A percentile compares a stretch with the other conserved stretches of the same genome.
Evolutionary conservation across 2,113 vertebrate species (phyloP).

Genomic region (Nibea coibor): DNA sequence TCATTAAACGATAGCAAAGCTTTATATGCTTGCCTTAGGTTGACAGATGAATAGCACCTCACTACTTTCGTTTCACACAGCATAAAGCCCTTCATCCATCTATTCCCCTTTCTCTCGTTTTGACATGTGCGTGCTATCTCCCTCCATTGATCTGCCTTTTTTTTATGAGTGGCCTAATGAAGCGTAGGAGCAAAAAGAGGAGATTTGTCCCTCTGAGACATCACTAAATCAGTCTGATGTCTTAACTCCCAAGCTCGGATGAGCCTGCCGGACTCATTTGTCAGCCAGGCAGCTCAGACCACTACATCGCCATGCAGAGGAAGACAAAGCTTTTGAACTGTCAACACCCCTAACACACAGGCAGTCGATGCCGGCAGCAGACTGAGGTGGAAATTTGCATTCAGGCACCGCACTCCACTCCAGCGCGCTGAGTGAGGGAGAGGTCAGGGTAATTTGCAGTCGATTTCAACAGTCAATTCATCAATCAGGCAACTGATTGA

Average conservation of each 20-base stretch:
- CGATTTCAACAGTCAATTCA: slow-evolving; percentile 64
- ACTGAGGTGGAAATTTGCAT: slow-evolving; percentile 63
- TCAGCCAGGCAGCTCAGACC: slow-evolving; percentile 48
- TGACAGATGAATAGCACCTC: slow-evolving; percentile 39
- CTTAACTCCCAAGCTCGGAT: slow-evolving; percentile 51
- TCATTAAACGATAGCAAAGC: slow-evolving; percentile 27
- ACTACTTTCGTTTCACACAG: slow-evolving; percentile 49
- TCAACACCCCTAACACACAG: slow-evolving; percentile 44
- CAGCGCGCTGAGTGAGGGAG: slow-evolving; percentile 52
- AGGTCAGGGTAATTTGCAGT: slow-evolving; percentile 69
- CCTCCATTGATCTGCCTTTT: slow-evolving; percentile 67
- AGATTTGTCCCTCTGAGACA: slow-evolving; percentile 62
- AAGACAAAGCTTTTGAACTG: slow-evolving; percentile 62
- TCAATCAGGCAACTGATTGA: slow-evolving; percentile 64
- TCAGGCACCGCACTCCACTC: slow-evolving; percentile 50
- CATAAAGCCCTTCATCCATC: slow-evolving; percentile 50
- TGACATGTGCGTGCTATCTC: slow-evolving; percentile 53
- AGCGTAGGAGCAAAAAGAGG: slow-evolving; percentile 55
- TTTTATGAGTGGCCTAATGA: slow-evolving; percentile 75
- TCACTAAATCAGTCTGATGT: slow-evolving; percentile 71
- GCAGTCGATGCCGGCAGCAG: slow-evolving; percentile 21
- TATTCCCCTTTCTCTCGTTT: slow-evolving; percentile 33
- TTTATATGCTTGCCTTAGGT: slow-evolving; percentile 36
- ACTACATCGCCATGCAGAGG: slow-evolving; percentile 3
- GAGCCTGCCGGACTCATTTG: slow-evolving; percentile 57